Percentiles rank a stretch among this genome's conserved stretches.
Evolutionary conservation across 2,797 vertebrate genomes (phyloP).

Genomic region (Myotis findleyi): DNA sequence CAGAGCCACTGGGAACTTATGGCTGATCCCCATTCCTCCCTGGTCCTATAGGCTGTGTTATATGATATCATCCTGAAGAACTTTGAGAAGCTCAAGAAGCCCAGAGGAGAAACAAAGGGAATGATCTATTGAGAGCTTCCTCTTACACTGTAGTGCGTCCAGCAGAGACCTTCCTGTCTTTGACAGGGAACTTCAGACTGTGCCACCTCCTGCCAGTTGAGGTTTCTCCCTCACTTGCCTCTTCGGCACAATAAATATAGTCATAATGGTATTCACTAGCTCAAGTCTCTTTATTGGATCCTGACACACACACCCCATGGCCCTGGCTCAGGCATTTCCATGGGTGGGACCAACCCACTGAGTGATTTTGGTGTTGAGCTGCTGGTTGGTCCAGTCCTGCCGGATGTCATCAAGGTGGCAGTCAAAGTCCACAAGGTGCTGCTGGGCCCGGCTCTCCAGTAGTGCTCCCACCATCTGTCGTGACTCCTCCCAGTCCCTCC

Average conservation of each 20-base stretch:
- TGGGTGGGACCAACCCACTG: conserved; percentile 85
- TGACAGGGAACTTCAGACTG: conserved; percentile 6
- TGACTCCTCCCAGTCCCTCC: conserved; percentile 94
- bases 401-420: conserved; percentile 95
- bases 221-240: conserved; percentile 45
- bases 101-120: conserved; percentile 93
- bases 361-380: conserved; percentile 91
- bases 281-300: conserved; percentile 78
- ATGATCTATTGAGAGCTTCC: conserved; percentile 92
- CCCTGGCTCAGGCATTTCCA: conserved; percentile 78
- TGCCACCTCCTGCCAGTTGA: background rate
- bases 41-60: conserved; percentile 89
- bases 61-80: conserved; percentile 95
- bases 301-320: background rate
- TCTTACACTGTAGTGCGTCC: background rate
- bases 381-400: conserved; percentile 95
- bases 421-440: conserved; percentile 92
- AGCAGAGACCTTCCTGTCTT: conserved; percentile 20
- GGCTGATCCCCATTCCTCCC: conserved; percentile 28
- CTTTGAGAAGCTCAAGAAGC: conserved; percentile 95
- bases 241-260: conserved; percentile 75
- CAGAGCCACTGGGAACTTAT: background rate
- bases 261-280: conserved; percentile 1
- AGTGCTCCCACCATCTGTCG: conserved; percentile 90
- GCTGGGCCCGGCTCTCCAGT: conserved; percentile 89